These are phyloP conservation scores for Chaenocephalus aceratus DNA, from an alignment of 2,113 vertebrate genomes.

Conservation along the genomic window DNA sequence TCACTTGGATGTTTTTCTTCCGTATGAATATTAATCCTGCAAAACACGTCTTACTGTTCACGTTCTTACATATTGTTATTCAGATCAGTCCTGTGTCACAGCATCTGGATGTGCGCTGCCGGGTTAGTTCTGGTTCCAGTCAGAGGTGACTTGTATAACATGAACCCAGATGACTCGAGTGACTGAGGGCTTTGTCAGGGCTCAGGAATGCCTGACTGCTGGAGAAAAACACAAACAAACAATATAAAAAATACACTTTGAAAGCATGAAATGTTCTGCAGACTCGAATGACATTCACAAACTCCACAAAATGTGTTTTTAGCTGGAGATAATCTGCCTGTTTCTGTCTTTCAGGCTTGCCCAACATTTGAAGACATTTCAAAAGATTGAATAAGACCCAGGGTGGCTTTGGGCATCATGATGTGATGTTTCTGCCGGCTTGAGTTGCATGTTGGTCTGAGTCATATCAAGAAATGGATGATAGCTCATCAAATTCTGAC, in stretches of 20 bases:
- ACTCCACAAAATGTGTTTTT: constrained; percentile 22
- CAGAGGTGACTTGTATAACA: constrained; percentile 43
- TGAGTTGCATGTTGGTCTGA: constrained; percentile 29
- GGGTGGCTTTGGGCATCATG: constrained; percentile 41
- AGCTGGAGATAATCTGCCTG: constrained; percentile 33
- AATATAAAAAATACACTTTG: constrained; percentile 42
- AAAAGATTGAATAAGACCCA: constrained; percentile 50
- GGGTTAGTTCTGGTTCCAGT: constrained; percentile 41
- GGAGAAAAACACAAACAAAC: constrained; percentile 54
- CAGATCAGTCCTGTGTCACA: no score
- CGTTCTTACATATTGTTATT: not conserved
- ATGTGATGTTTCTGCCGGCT: constrained; percentile 53
- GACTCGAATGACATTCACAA: constrained; percentile 18
- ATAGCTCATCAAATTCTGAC: constrained; percentile 6
- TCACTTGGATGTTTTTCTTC: not conserved
- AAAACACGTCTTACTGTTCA: not conserved
- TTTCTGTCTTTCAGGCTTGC: constrained; percentile 33
- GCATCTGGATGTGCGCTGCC: constrained; percentile 1
- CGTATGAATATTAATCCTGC: not conserved
- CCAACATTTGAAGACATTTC: constrained; percentile 41
- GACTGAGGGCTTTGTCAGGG: constrained; percentile 28
- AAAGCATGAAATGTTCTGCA: constrained; percentile 21
- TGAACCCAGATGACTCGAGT: constrained; percentile 54
- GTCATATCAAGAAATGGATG: not conserved
- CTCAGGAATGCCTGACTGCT: constrained; percentile 49